Base-by-base conservation (phyloP, 2,113 vertebrate genomes). In the Dolichotis patagonum region DNA sequence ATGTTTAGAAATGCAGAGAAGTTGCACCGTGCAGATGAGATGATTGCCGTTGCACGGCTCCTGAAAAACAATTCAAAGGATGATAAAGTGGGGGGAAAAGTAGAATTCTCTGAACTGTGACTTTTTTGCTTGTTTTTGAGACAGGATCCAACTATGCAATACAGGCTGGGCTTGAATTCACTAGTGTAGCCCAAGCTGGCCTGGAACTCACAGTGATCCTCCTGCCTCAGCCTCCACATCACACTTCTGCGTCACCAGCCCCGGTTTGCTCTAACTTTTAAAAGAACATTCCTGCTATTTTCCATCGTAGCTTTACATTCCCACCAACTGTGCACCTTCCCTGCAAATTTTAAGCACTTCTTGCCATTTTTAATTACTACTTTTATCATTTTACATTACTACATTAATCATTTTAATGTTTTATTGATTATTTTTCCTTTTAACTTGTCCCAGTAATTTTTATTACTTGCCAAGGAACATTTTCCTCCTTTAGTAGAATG, bases 341-440 rank as follows among this genome's bases (percentile, higher is more conserved):
- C 46, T 91, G 8, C 65, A 41, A 24, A 75, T 85, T 91, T 88
- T 85, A 73, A 96, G 46, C 49, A 65, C 60, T 92, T 88, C 77
- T 7, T 90, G 4, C 24, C 71, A 20, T 82, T 90, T 87, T 82
- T 69, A 93, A 56, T 95, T 71, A 91, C 43, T 89, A 28, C 38
- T 89, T 54, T 84, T 96, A 77, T 46, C n/a, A n/a, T n/a, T n/a
- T n/a, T n/a, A n/a, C n/a, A n/a, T n/a, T n/a, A n/a, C n/a, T n/a
- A 32, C 78, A 16, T 75, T 73, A 24, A 54, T 93, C 58, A 32
- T 95, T 88, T 83, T 84, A 93, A 54, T 90, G 30, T 88, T 88
- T 75, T 90, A 69, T 69, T 93, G 38, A 46, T 46, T 46, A 46
- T 80, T 92, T 95, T 86, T 88, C 30, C 82, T 65, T 93, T 93